Conservation (phyloP, 2,113 vertebrate genomes). For the Python bivittatus region DNA sequence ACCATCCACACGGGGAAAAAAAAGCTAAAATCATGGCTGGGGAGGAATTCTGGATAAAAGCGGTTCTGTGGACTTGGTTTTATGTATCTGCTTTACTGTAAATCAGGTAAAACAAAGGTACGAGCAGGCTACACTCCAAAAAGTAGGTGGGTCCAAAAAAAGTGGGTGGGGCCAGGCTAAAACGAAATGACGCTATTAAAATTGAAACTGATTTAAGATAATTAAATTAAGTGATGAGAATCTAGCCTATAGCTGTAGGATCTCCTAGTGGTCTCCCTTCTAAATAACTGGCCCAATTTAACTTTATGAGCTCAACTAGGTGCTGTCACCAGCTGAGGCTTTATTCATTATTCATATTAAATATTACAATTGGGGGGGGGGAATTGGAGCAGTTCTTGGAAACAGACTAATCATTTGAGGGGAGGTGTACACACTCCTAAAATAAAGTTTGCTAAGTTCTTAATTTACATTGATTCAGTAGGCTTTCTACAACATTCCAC, state of each 20-base stretch:
- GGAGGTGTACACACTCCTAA: background rate
- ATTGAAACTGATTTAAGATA: background rate
- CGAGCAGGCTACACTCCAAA: background rate
- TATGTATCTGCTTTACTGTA: too few relatives aligned
- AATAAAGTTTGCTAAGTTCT: background rate
- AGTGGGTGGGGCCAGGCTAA: background rate
- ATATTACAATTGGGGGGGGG: background rate
- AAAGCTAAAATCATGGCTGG: too few relatives aligned
- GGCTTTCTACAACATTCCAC: background rate
- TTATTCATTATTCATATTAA: background rate
- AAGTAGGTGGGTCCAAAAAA: background rate
- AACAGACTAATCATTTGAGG: background rate
- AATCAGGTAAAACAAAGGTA: background rate
- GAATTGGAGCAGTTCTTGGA: background rate
- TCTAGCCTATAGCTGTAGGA: background rate
- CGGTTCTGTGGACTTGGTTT: too few relatives aligned
- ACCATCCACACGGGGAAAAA: too few relatives aligned
- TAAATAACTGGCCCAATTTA: background rate
- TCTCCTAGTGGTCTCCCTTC: background rate
- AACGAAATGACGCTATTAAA: background rate
- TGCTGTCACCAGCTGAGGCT: background rate
- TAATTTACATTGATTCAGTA: background rate
- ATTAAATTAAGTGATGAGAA: background rate
- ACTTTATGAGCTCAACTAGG: background rate
- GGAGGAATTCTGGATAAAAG: too few relatives aligned